Evolutionary conservation across 2,113 vertebrate genomes (phyloP).

Genomic region (Struthidea cinerea): DNA sequence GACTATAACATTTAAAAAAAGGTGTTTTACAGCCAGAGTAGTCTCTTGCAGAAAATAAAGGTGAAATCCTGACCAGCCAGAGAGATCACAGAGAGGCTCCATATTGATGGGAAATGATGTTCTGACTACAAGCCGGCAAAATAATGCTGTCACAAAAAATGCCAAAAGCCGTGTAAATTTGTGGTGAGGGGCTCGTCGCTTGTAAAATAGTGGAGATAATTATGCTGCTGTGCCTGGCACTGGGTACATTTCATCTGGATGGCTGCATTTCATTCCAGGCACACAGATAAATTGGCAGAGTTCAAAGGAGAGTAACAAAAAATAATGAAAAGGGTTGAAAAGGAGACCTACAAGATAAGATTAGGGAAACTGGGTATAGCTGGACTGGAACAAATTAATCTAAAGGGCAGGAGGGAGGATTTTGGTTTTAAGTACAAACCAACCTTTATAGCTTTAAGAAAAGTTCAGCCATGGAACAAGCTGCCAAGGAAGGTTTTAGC

Average conservation of each 20-base stretch:
- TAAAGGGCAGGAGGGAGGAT: background rate
- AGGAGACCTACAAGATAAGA: background rate
- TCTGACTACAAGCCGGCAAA: background rate
- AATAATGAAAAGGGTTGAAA: background rate
- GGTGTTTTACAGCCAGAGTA: background rate
- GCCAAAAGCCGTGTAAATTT: background rate
- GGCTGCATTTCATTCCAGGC: background rate
- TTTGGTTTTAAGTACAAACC: conserved; percentile 13
- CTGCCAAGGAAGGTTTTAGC: conserved; percentile 47
- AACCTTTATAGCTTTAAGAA: conserved; percentile 32
- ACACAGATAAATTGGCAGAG: background rate
- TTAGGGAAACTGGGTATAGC: background rate
- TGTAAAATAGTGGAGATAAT: background rate
- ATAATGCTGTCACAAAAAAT: background rate
- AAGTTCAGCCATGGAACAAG: conserved; percentile 24
- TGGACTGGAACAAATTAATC: conserved; percentile 27
- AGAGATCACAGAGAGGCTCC: background rate
- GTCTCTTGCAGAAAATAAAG: background rate
- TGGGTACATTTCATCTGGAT: background rate
- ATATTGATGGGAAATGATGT: background rate
- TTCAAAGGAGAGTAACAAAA: conserved; percentile 5
- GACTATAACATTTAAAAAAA: background rate
- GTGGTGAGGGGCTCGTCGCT: background rate
- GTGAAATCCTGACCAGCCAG: background rate
- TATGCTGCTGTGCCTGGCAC: background rate